These are phyloP conservation scores for Columba janthina DNA, from an alignment of 2,113 vertebrate species.

Conservation along the genomic window DNA sequence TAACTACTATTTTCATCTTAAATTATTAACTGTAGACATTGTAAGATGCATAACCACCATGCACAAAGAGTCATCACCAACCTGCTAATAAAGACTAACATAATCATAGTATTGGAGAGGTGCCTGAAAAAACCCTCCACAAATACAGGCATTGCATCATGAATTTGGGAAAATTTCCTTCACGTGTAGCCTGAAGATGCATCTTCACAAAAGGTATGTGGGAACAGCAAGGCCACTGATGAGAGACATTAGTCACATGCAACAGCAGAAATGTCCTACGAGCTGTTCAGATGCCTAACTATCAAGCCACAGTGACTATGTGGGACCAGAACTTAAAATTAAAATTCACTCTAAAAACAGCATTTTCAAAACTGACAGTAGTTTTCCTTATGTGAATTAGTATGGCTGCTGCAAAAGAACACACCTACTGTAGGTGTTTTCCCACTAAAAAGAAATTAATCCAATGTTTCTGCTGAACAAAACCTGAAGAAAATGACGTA, in stretches of 20 bases:
- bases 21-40: not conserved
- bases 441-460: not conserved
- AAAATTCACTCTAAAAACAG: not conserved
- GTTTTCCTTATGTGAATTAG: not conserved
- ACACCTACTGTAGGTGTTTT: not conserved
- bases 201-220: not conserved
- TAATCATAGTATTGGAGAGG: not conserved
- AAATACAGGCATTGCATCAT: not conserved
- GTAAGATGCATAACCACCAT: not conserved
- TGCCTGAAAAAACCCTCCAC: not conserved
- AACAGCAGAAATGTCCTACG: not conserved
- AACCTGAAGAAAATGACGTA: fast-evolving
- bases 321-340: not conserved
- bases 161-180: not conserved
- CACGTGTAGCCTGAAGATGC: fast-evolving
- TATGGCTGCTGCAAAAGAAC: not conserved
- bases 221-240: not conserved
- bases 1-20: not conserved
- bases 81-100: not conserved
- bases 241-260: not conserved
- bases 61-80: not conserved
- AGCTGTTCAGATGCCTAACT: not conserved
- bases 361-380: not conserved
- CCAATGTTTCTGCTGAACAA: not conserved
- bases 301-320: not conserved